Conservation (phyloP, 2,113 vertebrate genomes). For the Vanacampus margaritifer region DNA sequence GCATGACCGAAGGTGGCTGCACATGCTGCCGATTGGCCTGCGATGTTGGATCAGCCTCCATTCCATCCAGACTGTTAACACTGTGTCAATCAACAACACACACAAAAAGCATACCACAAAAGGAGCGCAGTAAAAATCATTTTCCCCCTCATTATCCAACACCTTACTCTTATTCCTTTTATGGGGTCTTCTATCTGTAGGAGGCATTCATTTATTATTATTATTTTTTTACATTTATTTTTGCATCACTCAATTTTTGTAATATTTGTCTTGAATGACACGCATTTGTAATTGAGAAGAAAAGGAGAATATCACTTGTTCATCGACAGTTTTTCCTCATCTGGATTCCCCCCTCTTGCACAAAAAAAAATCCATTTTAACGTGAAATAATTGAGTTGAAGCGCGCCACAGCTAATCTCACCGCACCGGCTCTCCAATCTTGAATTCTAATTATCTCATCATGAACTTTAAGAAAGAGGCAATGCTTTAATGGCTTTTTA, state of each 20-base stretch:
- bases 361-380: slow-evolving; percentile 57
- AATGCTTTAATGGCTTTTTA: slow-evolving; percentile 61
- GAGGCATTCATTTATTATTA: neutral
- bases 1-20: slow-evolving; percentile 94
- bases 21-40: slow-evolving; percentile 85
- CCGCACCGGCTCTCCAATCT: slow-evolving; percentile 54
- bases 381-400: slow-evolving; percentile 69
- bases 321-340: neutral
- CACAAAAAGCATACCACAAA: slow-evolving; percentile 66
- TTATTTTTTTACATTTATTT: neutral
- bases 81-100: slow-evolving; percentile 74
- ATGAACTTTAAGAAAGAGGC: slow-evolving; percentile 59
- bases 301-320: neutral
- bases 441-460: slow-evolving; percentile 72
- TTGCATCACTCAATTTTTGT: neutral
- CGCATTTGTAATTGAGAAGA: neutral
- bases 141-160: slow-evolving; percentile 54
- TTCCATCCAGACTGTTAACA: slow-evolving; percentile 69
- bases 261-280: neutral
- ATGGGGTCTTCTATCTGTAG: neutral
- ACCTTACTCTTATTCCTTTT: slow-evolving; percentile 4
- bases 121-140: slow-evolving; percentile 42
- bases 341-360: slow-evolving; percentile 5
- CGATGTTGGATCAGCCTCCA: slow-evolving; percentile 80
- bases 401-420: slow-evolving; percentile 62